Evolutionary conservation across 2,888 invertebrate genomes (phyloP), one percentile per base, ranked within the genome.

Genomic region (Gortyna flavago): DNA sequence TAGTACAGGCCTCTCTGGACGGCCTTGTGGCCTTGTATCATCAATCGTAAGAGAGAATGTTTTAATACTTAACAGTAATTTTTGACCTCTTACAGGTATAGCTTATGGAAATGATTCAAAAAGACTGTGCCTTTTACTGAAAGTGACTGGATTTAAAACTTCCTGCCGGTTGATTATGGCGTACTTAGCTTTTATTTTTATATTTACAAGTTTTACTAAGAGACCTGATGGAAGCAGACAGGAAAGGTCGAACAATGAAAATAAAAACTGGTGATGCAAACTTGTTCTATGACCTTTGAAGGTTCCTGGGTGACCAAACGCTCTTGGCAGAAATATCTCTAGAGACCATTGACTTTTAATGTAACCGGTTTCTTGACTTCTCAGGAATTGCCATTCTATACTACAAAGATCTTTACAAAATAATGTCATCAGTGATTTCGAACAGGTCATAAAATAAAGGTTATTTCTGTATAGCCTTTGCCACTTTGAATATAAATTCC

Each of bases 401-500:
- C 59, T 59, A 69, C 59, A 73, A 79, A 83, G 2, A 80, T 72
- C 57, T 59, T 57, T 35, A 61, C 59, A 35, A 51, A 48, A 57
- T 54, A 64, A 68, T 54, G 48, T 66, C 68, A 61, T 25, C 38
- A 51, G 54, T 61, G 29, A 59, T 65, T 72, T 62, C 18, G 32
- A 67, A 85, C 64, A 69, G 70, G 70, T 70, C 68, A 77, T 81
- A 73, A 84, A 66, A 73, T 62, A 67, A 85, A 83, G 59, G 85
- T 68, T 64, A 77, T 25, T 35, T 70, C 21, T 29, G 61, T 44
- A n/a, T 77, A 66, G 41, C 57, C 64, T 16, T 32, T 65, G 71
- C 64, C 32, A 69, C 72, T 84, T 64, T 59, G 21, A 68, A 71
- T 85, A 66, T 38, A 0, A 62, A 51, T 73, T 38, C 8, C 29